A percentile compares a stretch with the other conserved stretches of the same genome.
Conservation (phyloP, 2,888 invertebrate genomes). For the Napeogenes sylphis region DNA sequence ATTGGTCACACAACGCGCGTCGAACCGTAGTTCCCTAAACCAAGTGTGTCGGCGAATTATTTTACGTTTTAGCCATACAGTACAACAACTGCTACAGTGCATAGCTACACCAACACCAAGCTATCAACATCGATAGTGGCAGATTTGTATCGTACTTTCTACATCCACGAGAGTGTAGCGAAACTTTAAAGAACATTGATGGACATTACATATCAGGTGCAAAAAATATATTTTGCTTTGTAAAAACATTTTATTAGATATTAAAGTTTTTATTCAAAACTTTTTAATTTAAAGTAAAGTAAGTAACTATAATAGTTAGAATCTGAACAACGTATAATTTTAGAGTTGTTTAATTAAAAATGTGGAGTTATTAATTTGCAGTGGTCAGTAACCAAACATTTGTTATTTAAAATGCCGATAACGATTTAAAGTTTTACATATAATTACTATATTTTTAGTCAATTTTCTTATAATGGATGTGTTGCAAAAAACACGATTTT, state of each 20-base stretch:
- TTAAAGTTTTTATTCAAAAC: slow-evolving; percentile 6
- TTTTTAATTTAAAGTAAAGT: neutral
- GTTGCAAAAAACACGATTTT: neutral
- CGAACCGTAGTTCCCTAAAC: slow-evolving; percentile 64
- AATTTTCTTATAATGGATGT: no score
- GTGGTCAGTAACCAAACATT: no score
- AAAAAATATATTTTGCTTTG: slow-evolving; percentile 17
- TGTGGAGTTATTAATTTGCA: no score
- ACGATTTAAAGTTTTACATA: no score
- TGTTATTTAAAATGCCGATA: no score
- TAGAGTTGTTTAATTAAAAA: no score
- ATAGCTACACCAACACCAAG: slow-evolving; percentile 15
- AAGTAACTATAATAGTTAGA: neutral
- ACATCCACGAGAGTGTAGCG: slow-evolving; percentile 55
- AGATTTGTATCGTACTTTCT: slow-evolving; percentile 42
- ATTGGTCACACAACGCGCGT: slow-evolving; percentile 59
- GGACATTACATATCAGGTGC: slow-evolving; percentile 62
- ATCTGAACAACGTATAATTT: neutral
- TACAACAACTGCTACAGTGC: slow-evolving; percentile 24
- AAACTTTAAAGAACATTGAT: slow-evolving; percentile 44
- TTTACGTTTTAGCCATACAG: slow-evolving; percentile 25
- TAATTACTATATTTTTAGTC: no score
- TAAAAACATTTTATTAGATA: slow-evolving; percentile 6
- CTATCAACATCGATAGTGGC: slow-evolving; percentile 20
- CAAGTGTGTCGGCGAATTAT: slow-evolving; percentile 36